phyloP scores from a whole-genome alignment of 2,797 vertebrate genomes.

The Crenuchus spilurus region DNA sequence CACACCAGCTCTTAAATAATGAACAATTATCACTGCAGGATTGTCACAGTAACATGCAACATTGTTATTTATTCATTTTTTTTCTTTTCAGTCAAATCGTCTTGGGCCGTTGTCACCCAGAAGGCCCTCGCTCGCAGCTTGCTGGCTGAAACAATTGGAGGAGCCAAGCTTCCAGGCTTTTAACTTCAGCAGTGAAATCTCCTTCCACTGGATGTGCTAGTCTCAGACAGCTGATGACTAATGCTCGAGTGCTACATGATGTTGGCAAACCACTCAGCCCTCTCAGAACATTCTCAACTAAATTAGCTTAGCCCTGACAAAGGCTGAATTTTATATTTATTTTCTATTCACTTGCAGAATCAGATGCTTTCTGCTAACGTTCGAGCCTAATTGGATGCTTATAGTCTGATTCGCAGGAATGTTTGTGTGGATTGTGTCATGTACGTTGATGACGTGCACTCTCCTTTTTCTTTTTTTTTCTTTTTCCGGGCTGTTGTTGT shows the following conservation, averaged over 20 bases:
- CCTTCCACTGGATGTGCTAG: slow-evolving; percentile 25
- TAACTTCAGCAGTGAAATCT: slow-evolving; percentile 23
- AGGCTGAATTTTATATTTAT: slow-evolving; percentile 10
- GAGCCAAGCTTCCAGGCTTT: neutral
- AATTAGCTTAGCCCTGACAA: slow-evolving; percentile 31
- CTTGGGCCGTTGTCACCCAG: neutral
- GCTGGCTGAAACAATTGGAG: neutral
- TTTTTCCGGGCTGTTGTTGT: no score
- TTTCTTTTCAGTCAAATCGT: neutral
- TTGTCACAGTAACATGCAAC: neutral
- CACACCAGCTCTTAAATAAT: neutral
- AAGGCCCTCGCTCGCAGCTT: neutral
- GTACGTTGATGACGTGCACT: neutral
- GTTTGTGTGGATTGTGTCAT: slow-evolving; percentile 15
- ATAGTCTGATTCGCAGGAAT: slow-evolving; percentile 21
- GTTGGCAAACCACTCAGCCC: slow-evolving; percentile 28
- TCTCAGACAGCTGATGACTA: slow-evolving; percentile 45
- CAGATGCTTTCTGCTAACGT: neutral
- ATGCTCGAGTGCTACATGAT: slow-evolving; percentile 34
- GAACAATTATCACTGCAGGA: neutral
- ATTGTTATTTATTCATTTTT: neutral
- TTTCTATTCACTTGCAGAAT: slow-evolving; percentile 8
- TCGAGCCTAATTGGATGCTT: slow-evolving; percentile 23
- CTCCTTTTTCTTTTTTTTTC: neutral
- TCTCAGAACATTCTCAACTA: slow-evolving; percentile 23